phyloP scores from a whole-genome alignment of 2,888 invertebrate genomes.

The Abrostola triplasia region DNA sequence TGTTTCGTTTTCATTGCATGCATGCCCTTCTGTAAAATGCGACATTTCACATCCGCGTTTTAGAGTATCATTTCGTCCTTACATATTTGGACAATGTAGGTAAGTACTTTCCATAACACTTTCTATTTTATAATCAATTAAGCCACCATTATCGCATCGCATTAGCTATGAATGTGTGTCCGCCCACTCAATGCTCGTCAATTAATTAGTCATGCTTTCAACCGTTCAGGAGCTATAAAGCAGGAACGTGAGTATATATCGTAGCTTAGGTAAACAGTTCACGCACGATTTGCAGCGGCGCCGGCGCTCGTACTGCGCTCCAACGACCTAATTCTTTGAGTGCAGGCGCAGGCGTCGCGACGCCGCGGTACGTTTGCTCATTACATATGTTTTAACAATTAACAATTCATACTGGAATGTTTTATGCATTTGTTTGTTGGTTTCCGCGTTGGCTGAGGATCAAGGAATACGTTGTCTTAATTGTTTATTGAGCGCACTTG shows the following conservation, averaged over 20 bases:
- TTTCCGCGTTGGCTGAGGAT: slow-evolving; percentile 38
- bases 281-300: slow-evolving; percentile 75
- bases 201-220: slow-evolving; percentile 62
- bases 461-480: slow-evolving; percentile 35
- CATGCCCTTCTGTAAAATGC: slow-evolving; percentile 40
- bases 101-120: slow-evolving; percentile 41
- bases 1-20: slow-evolving; percentile 54
- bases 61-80: slow-evolving; percentile 7
- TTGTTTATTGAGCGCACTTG: slow-evolving; percentile 15
- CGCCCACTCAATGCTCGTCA: slow-evolving; percentile 41
- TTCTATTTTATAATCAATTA: slow-evolving; percentile 42
- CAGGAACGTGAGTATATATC: slow-evolving; percentile 53
- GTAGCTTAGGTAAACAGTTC: slow-evolving; percentile 68
- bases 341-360: slow-evolving; percentile 57
- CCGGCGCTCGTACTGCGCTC: slow-evolving; percentile 72
- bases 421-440: slow-evolving; percentile 50
- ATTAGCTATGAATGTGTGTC: slow-evolving; percentile 19
- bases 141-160: slow-evolving; percentile 34
- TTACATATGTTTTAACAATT: slow-evolving; percentile 54
- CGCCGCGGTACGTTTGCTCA: slow-evolving; percentile 53
- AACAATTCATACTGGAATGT: slow-evolving; percentile 51
- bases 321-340: slow-evolving; percentile 73
- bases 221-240: slow-evolving; percentile 46
- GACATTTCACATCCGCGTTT: slow-evolving; percentile 39
- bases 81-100: slow-evolving; percentile 18